Evolutionary conservation across 30 jellyfish, hydroid and myxozoan species (phyloP), one percentile per base, ranked within the genome.

Genomic region (Chrysaora quinquecirrha): DNA sequence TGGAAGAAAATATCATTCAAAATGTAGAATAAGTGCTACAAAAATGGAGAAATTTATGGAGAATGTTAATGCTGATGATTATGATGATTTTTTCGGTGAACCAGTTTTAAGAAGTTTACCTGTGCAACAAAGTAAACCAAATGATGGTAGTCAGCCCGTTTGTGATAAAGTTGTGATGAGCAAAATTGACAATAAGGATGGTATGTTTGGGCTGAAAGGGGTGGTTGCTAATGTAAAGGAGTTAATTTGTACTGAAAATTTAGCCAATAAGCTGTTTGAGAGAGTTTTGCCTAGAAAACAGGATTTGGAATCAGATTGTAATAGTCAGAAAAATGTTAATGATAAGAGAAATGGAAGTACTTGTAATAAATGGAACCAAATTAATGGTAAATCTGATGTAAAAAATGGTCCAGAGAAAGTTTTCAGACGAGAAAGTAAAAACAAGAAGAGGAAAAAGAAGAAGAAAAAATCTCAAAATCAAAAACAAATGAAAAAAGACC

Each of bases 21-120:
- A 82, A 24, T 58, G 92, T 46, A 68, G 84, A 60, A 52, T 82
- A 10, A 60, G 92, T 54, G 65, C 85, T 3, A 68, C 68, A 34
- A 74, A 56, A 58, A 52, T 82, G 23, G 46, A 47, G n/a, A 82
- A 19, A 32, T 31, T 68, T 6, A 48, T 23, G 3, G 54, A 34
- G 19, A 28, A 1, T 33, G 21, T 21, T 12, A 50, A 3, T 22
- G 25, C 25, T 7, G 79, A 52, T 30, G 61, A 67, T 14, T 29
- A 35, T 28, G 90, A 80, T 14, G 16, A 6, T n/a, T 82, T 82
- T 31, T 82, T 82, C 49, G 72, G 74, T 49, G 73, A 82, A 3
- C 49, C 76, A 47, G 34, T 61, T 6, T 67, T 66, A 28, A 49
- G 92, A 9, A 68, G 80, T 16, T 38, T 6, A 2, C 46, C 75